Evolutionary conservation across 2,113 vertebrate genomes (phyloP).

Genomic region (Pteropus alecto): DNA sequence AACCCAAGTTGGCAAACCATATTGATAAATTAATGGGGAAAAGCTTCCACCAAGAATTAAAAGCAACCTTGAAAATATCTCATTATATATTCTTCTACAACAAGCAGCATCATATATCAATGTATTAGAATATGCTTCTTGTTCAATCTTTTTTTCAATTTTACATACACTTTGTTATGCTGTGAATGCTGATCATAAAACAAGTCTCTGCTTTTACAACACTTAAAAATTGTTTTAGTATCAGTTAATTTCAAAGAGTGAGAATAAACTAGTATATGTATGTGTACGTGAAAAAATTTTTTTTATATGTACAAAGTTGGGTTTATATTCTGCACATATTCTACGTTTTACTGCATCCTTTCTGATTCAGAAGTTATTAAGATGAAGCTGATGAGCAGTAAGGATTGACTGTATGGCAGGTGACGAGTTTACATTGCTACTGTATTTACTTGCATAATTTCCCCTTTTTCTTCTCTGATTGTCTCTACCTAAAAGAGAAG

Average conservation of each 20-base stretch:
- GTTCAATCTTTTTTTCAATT: neutral
- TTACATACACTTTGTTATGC: neutral
- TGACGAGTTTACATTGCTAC: neutral
- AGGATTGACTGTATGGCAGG: neutral
- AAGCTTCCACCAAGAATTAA: conserved; percentile 23
- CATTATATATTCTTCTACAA: neutral
- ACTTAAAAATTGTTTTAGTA: neutral
- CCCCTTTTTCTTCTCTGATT: neutral
- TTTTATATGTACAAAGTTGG: neutral
- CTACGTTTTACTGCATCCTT: neutral
- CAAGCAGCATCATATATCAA: neutral
- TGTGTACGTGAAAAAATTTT: neutral
- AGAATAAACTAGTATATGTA: neutral
- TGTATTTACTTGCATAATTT: conserved; percentile 19
- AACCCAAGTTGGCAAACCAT: neutral
- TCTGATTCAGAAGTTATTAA: neutral
- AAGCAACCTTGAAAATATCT: neutral
- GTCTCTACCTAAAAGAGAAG: neutral
- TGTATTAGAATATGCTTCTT: neutral
- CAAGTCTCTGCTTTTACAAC: neutral
- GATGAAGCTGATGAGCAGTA: neutral
- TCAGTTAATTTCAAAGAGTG: neutral
- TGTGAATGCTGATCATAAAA: neutral
- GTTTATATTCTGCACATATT: neutral
- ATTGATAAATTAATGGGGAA: conserved; percentile 37